These are phyloP conservation scores for Hololepta plana DNA, from an alignment of 2,888 invertebrate genomes.

Conservation along the genomic window DNA sequence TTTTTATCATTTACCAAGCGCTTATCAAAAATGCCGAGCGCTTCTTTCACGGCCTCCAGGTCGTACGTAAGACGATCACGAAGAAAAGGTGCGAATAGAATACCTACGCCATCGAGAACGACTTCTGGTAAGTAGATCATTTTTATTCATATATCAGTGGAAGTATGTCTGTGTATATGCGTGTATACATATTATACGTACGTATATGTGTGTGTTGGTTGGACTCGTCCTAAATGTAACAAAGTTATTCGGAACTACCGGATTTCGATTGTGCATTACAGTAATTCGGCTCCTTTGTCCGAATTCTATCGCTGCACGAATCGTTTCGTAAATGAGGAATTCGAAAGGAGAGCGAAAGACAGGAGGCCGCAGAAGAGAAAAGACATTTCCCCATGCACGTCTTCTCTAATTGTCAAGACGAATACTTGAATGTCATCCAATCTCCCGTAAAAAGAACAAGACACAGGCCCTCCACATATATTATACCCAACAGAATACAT, in stretches of 20 bases:
- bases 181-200: no score
- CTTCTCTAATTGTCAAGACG: slow-evolving; percentile 1
- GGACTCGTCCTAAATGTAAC: slow-evolving; percentile 12
- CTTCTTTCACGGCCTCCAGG: slow-evolving; percentile 84
- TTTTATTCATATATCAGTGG: no score
- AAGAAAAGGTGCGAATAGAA: slow-evolving; percentile 80
- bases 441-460: slow-evolving; percentile 20
- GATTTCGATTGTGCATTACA: no score
- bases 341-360: no score
- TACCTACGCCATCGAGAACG: slow-evolving; percentile 62
- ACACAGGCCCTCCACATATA: no score
- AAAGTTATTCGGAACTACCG: no score
- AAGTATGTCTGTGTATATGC: no score
- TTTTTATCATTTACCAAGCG: slow-evolving; percentile 18
- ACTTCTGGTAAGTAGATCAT: slow-evolving; percentile 52
- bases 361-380: no score
- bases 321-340: no score
- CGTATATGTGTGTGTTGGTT: slow-evolving; percentile 9
- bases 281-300: no score
- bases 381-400: background rate
- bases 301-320: no score
- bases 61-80: slow-evolving; percentile 82
- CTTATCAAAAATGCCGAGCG: slow-evolving; percentile 74
- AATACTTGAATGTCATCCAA: slow-evolving; percentile 17
- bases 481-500: no score